Conservation (phyloP, 2,113 vertebrate species). For the Lepidothrix coronata region DNA sequence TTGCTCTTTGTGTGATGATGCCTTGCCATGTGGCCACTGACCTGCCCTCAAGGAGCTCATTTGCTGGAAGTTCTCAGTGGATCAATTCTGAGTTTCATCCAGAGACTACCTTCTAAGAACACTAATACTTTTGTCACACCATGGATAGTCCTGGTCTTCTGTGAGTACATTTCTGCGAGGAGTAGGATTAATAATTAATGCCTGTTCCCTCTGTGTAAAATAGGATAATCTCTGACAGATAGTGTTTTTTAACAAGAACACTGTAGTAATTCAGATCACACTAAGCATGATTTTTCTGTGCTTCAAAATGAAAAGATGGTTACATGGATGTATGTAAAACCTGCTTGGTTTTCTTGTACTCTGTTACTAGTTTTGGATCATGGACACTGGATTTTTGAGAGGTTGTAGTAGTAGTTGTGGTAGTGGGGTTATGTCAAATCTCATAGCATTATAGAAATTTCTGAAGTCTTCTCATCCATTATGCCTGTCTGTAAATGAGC, state of each 20-base stretch:
- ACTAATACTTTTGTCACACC: not conserved
- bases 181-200: conserved; percentile 71
- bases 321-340: not conserved
- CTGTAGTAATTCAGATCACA: conserved; percentile 64
- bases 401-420: not conserved
- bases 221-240: conserved; percentile 74
- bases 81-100: not conserved
- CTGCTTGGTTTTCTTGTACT: not conserved
- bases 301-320: conserved; percentile 22
- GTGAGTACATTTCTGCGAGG: conserved; percentile 36
- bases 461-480: not conserved
- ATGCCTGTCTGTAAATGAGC: not conserved
- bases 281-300: conserved; percentile 44
- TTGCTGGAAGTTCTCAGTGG: conserved; percentile 8
- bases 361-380: not conserved
- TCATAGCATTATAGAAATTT: not conserved
- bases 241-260: conserved; percentile 69
- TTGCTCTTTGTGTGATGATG: not conserved
- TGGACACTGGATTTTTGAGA: not conserved
- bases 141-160: conserved; percentile 26
- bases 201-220: conserved; percentile 64
- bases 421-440: not conserved
- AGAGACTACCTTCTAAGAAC: conserved; percentile 29
- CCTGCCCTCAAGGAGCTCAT: not conserved
- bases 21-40: not conserved